A percentile compares a stretch with the other conserved stretches of the same genome.
Conservation (phyloP, 2,888 invertebrate genomes). For the Nasonia oneida region DNA sequence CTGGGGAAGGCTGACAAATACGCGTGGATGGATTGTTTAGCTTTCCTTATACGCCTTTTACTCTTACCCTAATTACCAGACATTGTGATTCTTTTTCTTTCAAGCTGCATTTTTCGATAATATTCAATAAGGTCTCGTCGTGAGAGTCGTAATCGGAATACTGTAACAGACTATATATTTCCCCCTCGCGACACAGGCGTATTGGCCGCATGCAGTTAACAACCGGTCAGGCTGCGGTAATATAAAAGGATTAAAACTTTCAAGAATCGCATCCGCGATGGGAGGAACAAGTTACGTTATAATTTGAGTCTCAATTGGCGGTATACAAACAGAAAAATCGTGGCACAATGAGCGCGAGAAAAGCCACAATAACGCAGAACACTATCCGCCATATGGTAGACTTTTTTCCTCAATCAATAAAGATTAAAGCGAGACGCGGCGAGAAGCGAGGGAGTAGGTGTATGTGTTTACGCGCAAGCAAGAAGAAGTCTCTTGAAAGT, state of each 20-base stretch:
- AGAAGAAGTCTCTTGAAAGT: conserved; percentile 50
- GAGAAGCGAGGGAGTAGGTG: conserved; percentile 7
- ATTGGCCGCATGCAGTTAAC: background rate
- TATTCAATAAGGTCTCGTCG: background rate
- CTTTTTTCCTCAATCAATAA: conserved; percentile 56
- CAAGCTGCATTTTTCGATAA: background rate
- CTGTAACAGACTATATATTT: background rate
- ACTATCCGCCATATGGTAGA: conserved; percentile 16
- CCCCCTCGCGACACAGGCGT: background rate
- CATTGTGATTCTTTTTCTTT: background rate
- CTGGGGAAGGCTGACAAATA: conserved; percentile 57
- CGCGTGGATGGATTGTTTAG: conserved; percentile 58
- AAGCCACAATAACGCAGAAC: background rate
- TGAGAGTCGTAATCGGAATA: background rate
- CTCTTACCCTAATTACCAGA: background rate
- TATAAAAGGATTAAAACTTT: conserved; percentile 3
- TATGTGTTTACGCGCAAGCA: background rate
- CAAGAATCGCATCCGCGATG: background rate
- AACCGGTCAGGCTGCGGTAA: background rate
- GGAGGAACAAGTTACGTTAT: background rate
- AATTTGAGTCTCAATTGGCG: background rate
- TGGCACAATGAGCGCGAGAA: background rate
- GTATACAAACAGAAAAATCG: conserved; percentile 16
- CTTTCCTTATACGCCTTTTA: conserved; percentile 33
- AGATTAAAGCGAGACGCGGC: conserved; percentile 48